Conservation (phyloP, 2,113 vertebrate genomes). For the Gymnarchus niloticus region DNA sequence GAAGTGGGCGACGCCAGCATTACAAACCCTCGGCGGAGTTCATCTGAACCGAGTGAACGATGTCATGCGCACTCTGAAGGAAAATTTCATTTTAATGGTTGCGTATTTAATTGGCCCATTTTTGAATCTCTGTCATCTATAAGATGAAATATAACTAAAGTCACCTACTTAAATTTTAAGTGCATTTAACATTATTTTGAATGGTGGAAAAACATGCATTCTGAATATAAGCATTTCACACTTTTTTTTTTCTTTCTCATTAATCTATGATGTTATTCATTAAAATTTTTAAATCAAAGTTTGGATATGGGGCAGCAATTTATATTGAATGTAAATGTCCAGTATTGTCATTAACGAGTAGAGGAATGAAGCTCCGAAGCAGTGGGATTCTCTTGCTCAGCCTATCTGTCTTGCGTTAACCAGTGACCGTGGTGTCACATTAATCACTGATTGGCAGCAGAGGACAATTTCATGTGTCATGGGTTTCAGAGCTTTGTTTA, state of each 20-base stretch:
- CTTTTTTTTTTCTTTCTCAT: not conserved
- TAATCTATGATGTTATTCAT: conserved; percentile 13
- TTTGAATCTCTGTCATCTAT: conserved; percentile 6
- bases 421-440: not conserved
- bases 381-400: too few relatives aligned
- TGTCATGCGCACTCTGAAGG: not conserved
- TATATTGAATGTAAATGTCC: not conserved
- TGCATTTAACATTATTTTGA: not conserved
- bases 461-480: not conserved
- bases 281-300: conserved; percentile 6
- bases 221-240: not conserved
- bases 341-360: not conserved
- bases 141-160: not conserved
- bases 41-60: conserved; percentile 30
- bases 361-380: too few relatives aligned
- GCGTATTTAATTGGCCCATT: not conserved
- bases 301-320: not conserved
- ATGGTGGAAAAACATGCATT: conserved; percentile 3
- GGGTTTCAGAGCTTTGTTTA: not conserved
- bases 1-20: conserved; percentile 39
- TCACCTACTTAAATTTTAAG: not conserved
- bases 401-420: too few relatives aligned
- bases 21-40: conserved; percentile 43
- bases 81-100: not conserved
- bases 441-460: not conserved